phyloP scores from a whole-genome alignment of 1,140 invertebrate genomes.

The Scaptomyza hsui region DNA sequence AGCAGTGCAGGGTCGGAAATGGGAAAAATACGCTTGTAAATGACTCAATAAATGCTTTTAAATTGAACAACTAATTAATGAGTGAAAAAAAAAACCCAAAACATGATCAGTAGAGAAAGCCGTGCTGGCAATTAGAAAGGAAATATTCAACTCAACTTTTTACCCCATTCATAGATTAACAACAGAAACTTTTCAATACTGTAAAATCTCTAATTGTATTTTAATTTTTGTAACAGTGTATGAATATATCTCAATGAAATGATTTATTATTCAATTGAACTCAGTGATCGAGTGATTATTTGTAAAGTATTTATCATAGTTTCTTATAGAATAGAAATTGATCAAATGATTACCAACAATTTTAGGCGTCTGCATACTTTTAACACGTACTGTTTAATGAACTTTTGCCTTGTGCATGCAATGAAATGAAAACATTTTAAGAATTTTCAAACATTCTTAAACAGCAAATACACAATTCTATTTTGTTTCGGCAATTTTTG shows the following conservation, averaged over 20 bases:
- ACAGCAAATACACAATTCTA: not conserved
- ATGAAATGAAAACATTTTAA: conserved; percentile 12
- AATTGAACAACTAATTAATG: conserved; percentile 4
- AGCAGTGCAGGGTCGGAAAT: not conserved
- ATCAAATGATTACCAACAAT: too few relatives aligned
- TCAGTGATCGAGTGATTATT: too few relatives aligned
- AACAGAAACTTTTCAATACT: not conserved
- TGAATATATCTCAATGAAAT: too few relatives aligned
- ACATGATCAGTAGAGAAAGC: conserved; percentile 38
- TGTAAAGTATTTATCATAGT: too few relatives aligned
- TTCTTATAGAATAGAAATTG: too few relatives aligned
- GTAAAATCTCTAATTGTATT: not conserved
- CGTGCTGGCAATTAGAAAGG: conserved; percentile 31
- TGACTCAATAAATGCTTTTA: conserved; percentile 8
- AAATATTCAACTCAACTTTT: conserved; percentile 13
- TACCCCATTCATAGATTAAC: conserved; percentile 8
- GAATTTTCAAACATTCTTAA: conserved; percentile 9
- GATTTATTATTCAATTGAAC: too few relatives aligned
- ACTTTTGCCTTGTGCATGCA: not conserved
- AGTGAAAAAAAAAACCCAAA: conserved; percentile 14
- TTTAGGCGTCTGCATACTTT: conserved; percentile 4
- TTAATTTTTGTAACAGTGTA: too few relatives aligned
- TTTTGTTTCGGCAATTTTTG: not conserved
- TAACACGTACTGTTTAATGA: not conserved
- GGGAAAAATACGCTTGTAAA: not conserved